These are phyloP conservation scores for Seriola quinqueradiata DNA, from an alignment of 2,113 vertebrate genomes.

Conservation along the genomic window DNA sequence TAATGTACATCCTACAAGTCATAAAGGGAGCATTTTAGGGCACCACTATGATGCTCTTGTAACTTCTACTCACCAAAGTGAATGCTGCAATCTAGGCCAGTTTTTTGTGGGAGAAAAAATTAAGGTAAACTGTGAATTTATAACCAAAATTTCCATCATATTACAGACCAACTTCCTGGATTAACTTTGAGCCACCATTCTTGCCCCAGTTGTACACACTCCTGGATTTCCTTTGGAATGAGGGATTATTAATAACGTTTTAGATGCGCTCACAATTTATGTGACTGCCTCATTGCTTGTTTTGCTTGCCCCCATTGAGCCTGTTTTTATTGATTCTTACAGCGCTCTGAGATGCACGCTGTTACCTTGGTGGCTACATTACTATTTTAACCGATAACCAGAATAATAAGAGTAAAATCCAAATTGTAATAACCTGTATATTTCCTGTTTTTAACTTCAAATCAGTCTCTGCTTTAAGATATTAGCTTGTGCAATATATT, in stretches of 20 bases:
- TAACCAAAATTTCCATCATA: background rate
- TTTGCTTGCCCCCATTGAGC: background rate
- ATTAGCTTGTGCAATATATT: background rate
- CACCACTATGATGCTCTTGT: background rate
- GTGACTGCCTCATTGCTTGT: background rate
- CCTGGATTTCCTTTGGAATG: background rate
- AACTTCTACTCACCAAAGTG: background rate
- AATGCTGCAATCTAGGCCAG: background rate
- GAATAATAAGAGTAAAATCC: background rate
- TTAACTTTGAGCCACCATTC: no score
- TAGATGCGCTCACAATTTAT: background rate
- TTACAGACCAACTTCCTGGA: background rate
- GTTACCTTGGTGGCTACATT: background rate
- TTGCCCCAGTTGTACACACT: background rate
- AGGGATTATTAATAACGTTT: background rate
- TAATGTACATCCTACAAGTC: slow-evolving; percentile 37
- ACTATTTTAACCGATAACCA: background rate
- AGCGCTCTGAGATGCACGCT: background rate
- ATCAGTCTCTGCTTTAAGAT: background rate
- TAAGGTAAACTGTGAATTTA: background rate
- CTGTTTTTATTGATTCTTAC: background rate
- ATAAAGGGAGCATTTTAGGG: background rate
- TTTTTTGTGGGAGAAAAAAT: background rate
- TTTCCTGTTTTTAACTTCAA: background rate
- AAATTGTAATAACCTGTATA: no score